phyloP scores from a whole-genome alignment of 2,888 invertebrate genomes.

The Orchesellides sinensis region DNA sequence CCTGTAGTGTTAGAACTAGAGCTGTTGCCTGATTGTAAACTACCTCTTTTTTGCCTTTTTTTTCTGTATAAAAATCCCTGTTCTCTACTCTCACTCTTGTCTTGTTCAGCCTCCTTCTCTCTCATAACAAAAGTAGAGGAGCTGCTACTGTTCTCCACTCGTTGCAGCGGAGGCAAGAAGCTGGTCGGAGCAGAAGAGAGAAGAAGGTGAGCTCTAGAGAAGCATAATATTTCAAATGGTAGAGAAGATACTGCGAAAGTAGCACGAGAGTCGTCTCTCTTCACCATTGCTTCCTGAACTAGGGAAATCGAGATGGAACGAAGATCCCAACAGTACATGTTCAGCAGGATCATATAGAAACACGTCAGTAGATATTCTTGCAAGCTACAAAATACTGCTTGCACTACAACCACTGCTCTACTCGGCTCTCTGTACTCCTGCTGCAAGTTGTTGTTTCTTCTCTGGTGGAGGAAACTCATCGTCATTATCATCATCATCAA shows the following conservation, averaged over 20 bases:
- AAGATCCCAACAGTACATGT: too few relatives aligned
- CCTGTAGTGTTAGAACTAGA: conserved; percentile 8
- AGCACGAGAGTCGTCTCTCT: not conserved
- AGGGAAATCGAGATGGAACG: not conserved
- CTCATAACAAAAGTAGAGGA: not conserved
- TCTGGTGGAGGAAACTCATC: too few relatives aligned
- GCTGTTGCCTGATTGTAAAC: not conserved
- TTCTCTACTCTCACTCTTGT: not conserved
- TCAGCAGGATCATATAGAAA: not conserved
- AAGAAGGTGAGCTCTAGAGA: too few relatives aligned
- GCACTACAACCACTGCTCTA: not conserved
- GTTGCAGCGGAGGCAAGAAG: conserved; percentile 26
- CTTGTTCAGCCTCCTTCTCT: conserved; percentile 11
- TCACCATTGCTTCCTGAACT: too few relatives aligned
- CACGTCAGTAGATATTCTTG: conserved; percentile 7
- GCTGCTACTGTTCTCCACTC: not conserved
- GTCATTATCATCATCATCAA: conserved; percentile 40
- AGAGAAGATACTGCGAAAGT: not conserved
- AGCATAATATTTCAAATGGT: not conserved
- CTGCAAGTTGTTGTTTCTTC: conserved; percentile 2
- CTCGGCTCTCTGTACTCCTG: not conserved
- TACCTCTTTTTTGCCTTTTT: not conserved
- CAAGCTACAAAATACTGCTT: not conserved
- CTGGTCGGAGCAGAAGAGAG: not conserved
- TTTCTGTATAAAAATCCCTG: not conserved